A percentile compares a stretch with the other conserved stretches of the same genome.
Evolutionary conservation across 2,888 invertebrate species (phyloP).

Genomic region (Trilocha varians): DNA sequence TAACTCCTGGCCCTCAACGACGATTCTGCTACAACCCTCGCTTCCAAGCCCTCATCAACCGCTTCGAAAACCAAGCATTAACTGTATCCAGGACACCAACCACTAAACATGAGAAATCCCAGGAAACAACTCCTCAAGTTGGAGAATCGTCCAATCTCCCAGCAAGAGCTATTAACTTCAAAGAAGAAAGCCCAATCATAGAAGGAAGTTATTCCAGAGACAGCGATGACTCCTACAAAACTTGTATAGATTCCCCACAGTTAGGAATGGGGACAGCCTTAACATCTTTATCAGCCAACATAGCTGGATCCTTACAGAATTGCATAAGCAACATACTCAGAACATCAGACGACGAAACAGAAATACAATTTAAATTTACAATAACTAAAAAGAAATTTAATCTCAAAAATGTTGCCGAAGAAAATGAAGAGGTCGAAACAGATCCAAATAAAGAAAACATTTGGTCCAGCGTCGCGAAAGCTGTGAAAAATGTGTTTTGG

Average conservation of each 20-base stretch:
- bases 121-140: conserved; percentile 49
- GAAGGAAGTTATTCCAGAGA: conserved; percentile 44
- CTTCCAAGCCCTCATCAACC: conserved; percentile 61
- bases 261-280: conserved; percentile 37
- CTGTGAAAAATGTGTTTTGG: conserved; percentile 63
- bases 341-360: conserved; percentile 55
- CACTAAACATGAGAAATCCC: conserved; percentile 31
- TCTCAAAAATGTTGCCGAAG: conserved; percentile 24
- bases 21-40: conserved; percentile 48
- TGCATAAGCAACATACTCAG: conserved; percentile 48
- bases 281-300: conserved; percentile 47
- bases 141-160: conserved; percentile 42
- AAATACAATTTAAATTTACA: conserved; percentile 64
- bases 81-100: conserved; percentile 47
- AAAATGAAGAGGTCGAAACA: conserved; percentile 29
- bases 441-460: conserved; percentile 51
- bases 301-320: conserved; percentile 53
- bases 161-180: conserved; percentile 63
- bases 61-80: conserved; percentile 50
- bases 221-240: conserved; percentile 53
- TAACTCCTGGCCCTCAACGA: conserved; percentile 61
- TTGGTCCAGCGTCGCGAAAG: conserved; percentile 58
- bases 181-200: conserved; percentile 53
- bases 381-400: conserved; percentile 59
- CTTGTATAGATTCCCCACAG: conserved; percentile 44